phyloP scores from a whole-genome alignment of 2,797 vertebrate genomes.

The Amniataba percoides region DNA sequence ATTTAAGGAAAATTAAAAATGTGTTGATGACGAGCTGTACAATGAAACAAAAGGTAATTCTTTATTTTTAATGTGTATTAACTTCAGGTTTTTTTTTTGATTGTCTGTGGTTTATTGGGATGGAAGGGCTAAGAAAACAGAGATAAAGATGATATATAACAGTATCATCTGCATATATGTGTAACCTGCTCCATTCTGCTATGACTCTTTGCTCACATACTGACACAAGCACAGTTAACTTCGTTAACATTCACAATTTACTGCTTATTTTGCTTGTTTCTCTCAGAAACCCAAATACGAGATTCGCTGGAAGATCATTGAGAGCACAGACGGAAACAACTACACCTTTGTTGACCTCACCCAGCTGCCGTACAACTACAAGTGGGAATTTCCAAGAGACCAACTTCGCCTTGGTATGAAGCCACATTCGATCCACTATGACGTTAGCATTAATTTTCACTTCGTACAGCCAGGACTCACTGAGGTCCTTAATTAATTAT shows the following conservation, averaged over 20 bases:
- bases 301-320: constrained; percentile 96
- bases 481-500: background rate
- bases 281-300: constrained; percentile 93
- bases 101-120: too few relatives aligned
- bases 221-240: too few relatives aligned
- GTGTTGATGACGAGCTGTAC: too few relatives aligned
- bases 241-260: background rate
- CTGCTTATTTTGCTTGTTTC: background rate
- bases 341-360: constrained; percentile 94
- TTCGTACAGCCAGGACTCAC: background rate
- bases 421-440: rapidly evolving
- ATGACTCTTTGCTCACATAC: too few relatives aligned
- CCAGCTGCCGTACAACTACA: constrained; percentile 93
- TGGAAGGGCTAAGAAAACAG: background rate
- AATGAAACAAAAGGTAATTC: too few relatives aligned
- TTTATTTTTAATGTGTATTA: too few relatives aligned
- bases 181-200: background rate
- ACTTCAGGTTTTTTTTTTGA: too few relatives aligned
- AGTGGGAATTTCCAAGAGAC: constrained; percentile 96
- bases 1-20: too few relatives aligned
- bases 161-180: background rate
- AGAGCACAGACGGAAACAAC: constrained; percentile 90
- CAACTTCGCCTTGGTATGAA: constrained; percentile 92
- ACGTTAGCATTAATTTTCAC: background rate
- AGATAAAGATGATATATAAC: background rate